Evolutionary conservation across 2,113 vertebrate genomes (phyloP), one percentile per base, ranked within the genome.

Genomic region (Nerophis ophidion): DNA sequence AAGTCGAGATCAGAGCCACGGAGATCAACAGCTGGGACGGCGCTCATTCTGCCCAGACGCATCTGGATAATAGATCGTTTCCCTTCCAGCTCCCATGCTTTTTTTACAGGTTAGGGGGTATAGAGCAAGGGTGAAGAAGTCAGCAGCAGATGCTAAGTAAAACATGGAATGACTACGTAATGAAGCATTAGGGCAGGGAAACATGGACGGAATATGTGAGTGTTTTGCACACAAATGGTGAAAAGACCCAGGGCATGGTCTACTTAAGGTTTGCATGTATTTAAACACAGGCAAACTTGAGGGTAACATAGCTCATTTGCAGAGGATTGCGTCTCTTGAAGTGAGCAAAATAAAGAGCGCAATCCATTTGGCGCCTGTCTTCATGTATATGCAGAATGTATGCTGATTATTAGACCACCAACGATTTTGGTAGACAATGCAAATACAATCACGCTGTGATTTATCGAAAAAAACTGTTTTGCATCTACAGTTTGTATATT

Each of bases 61-160:
- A 84, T 80, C 77, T 85, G 69, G 80, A 85, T 86, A 84, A 85
- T 83, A 79, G 80, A 86, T 87, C 70, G 67, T 75, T 85, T 82
- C 76, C 70, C 80, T 81, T 71, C 67, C 60, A 71, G n/a, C 54
- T 74, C 79, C 60, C 61, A 71, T 79, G 70, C 48, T 15, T 78
- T 73, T 73, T 83, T 72, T 12, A 14, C 66, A 67, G 68, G 74
- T 79, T 75, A 63, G 68, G 56, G 70, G 58, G 11, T 72, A 61
- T 47, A 58, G 64, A 81, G 65, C 66, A 65, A 64, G 72, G 71
- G 57, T 71, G 71, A 58, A 62, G 61, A 61, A 71, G 75, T 79
- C 70, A 72, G 74, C 70, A 72, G 74, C 74, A 84, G 82, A 84
- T 86, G 86, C 82, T 87, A 81, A 83, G 82, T 85, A 76, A 83